phyloP scores from a whole-genome alignment of 2,113 vertebrate species.

The Pteronura brasiliensis region DNA sequence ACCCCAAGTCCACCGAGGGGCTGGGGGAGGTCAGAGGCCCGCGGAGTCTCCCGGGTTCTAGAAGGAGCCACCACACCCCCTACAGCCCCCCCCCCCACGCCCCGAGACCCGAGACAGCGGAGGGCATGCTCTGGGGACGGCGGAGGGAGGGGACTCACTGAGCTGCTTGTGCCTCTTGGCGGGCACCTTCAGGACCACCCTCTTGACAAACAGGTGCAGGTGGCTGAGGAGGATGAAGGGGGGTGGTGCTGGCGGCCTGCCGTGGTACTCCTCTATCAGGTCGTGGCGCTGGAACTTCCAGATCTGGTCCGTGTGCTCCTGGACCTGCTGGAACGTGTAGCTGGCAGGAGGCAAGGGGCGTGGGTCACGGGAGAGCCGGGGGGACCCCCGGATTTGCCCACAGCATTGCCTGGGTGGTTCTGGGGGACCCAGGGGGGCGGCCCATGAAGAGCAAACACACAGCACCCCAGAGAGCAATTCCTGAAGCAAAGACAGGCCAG shows the following conservation, averaged over 20 bases:
- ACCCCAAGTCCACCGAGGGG: fast-evolving
- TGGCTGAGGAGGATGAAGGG: slow-evolving; percentile 95
- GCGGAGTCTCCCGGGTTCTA: fast-evolving
- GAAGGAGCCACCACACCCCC: fast-evolving
- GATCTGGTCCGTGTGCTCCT: slow-evolving; percentile 95
- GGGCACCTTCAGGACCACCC: slow-evolving; percentile 74
- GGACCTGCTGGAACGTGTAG: slow-evolving; percentile 97
- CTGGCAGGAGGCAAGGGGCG: slow-evolving; percentile 76
- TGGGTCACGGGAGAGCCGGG: not conserved
- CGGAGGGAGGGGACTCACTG: slow-evolving; percentile 80
- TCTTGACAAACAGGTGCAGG: slow-evolving; percentile 86
- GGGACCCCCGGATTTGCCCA: not conserved
- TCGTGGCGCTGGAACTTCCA: slow-evolving; percentile 98
- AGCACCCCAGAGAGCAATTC: fast-evolving
- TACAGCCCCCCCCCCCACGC: fast-evolving
- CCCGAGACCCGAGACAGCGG: fast-evolving
- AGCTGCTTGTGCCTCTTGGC: slow-evolving; percentile 80
- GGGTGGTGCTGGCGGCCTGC: slow-evolving; percentile 89
- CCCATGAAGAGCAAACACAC: not conserved
- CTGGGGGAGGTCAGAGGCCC: not conserved
- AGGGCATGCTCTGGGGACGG: fast-evolving
- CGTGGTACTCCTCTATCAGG: slow-evolving; percentile 94
- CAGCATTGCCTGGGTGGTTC: fast-evolving
- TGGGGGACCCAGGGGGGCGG: too few species aligned
- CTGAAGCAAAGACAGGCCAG: not conserved